Percentiles rank a stretch among this genome's conserved stretches.
Evolutionary conservation across 2,113 vertebrate species (phyloP).

Genomic region (Desmodus rotundus): DNA sequence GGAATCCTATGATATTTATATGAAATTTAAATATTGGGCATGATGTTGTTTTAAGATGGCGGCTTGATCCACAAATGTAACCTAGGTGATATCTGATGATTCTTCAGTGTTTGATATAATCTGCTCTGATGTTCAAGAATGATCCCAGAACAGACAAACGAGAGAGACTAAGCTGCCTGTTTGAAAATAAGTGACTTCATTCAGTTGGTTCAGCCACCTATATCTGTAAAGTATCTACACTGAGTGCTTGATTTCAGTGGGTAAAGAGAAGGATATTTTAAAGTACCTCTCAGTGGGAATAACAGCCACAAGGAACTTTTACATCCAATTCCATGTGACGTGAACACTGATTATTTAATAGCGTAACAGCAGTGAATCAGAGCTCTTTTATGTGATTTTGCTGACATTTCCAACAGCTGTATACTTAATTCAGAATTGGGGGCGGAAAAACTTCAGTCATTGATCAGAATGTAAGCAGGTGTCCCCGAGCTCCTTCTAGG

Average conservation of each 20-base stretch:
- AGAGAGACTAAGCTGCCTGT: not conserved
- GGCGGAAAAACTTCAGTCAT: constrained; percentile 18
- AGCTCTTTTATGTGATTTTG: constrained; percentile 42
- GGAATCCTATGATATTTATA: too few relatives aligned
- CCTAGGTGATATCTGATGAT: not conserved
- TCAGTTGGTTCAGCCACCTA: not conserved
- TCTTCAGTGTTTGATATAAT: not conserved
- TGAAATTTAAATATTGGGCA: not conserved
- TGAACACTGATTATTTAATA: constrained; percentile 18
- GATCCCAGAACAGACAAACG: not conserved
- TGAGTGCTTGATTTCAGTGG: not conserved
- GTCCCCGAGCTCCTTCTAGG: not conserved
- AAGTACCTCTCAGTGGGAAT: not conserved
- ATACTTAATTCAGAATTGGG: constrained; percentile 47
- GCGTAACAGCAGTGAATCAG: not conserved
- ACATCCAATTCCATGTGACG: not conserved
- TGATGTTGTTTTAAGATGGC: not conserved
- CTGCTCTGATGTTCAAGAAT: not conserved
- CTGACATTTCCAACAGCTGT: constrained; percentile 55
- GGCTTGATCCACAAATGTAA: not conserved
- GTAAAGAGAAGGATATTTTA: not conserved
- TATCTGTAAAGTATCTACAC: not conserved
- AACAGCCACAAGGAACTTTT: not conserved
- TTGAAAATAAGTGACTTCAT: constrained; percentile 3
- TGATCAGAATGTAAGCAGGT: constrained; percentile 26